A percentile compares a stretch with the other conserved stretches of the same genome.
Evolutionary conservation across 2,113 vertebrate species (phyloP).

Genomic region (Micronycteris hirsuta): DNA sequence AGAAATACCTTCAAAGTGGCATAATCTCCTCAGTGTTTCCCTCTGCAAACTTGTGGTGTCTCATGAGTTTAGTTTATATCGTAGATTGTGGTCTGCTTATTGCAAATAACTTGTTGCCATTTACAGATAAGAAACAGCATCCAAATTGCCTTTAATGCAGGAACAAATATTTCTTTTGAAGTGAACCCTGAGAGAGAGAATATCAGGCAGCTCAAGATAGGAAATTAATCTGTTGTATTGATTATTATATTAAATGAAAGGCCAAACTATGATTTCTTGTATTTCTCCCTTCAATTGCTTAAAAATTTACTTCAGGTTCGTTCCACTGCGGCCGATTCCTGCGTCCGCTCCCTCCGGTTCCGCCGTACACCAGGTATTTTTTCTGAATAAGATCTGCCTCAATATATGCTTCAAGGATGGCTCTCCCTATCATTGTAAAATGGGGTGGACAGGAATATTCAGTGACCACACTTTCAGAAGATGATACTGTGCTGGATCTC

Average conservation of each 20-base stretch:
- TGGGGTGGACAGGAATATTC: conserved; percentile 99
- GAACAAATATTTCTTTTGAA: conserved; percentile 47
- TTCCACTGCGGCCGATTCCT: too few species aligned
- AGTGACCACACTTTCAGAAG: conserved; percentile 94
- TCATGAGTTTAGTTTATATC: conserved; percentile 43
- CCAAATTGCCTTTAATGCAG: conserved; percentile 34
- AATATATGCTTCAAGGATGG: conserved; percentile 88
- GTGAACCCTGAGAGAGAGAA: conserved; percentile 1
- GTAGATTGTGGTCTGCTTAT: neutral
- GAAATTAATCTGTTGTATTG: neutral
- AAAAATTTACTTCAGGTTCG: neutral
- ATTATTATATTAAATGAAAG: conserved; percentile 6
- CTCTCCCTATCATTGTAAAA: conserved; percentile 97
- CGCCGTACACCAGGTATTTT: conserved; percentile 60
- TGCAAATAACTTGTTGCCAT: conserved; percentile 47
- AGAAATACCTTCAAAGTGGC: conserved; percentile 1
- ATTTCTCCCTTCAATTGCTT: neutral
- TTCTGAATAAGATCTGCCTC: conserved; percentile 46
- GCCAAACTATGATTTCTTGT: neutral
- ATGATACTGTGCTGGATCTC: conserved; percentile 96
- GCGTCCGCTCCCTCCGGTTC: too few species aligned
- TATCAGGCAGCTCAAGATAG: neutral
- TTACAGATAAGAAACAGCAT: conserved; percentile 23
- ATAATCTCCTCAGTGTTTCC: conserved; percentile 32
- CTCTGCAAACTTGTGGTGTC: conserved; percentile 39